These are phyloP conservation scores for Etia nguti DNA, from an alignment of 2,113 vertebrate species.

Conservation along the genomic window DNA sequence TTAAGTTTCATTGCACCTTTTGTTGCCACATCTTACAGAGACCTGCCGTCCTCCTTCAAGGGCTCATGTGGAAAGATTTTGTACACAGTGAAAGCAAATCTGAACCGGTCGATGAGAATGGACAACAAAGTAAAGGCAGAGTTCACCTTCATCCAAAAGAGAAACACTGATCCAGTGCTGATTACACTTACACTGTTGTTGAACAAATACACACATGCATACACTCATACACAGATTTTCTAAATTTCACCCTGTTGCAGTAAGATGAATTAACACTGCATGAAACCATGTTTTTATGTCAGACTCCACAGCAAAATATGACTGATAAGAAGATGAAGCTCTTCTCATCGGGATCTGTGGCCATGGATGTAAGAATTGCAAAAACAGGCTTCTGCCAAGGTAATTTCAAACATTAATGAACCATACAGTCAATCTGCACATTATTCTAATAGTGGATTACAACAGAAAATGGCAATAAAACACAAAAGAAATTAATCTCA, in stretches of 20 bases:
- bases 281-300: not conserved
- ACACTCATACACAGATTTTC: not conserved
- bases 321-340: slow-evolving; percentile 56
- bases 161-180: not conserved
- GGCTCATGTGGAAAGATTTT: slow-evolving; percentile 32
- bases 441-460: not conserved
- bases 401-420: not conserved
- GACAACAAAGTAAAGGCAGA: slow-evolving; percentile 38
- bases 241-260: not conserved
- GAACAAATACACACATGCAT: not conserved
- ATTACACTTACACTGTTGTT: not conserved
- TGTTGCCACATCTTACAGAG: slow-evolving; percentile 15
- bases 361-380: slow-evolving; percentile 43
- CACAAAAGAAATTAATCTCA: not conserved
- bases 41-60: slow-evolving; percentile 50
- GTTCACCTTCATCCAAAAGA: slow-evolving; percentile 30
- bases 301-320: slow-evolving; percentile 43
- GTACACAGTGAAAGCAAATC: slow-evolving; percentile 50
- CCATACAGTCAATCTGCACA: not conserved
- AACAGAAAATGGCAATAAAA: not conserved
- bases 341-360: slow-evolving; percentile 39
- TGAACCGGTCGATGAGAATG: slow-evolving; percentile 40
- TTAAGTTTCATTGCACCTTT: not conserved
- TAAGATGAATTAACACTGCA: not conserved
- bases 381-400: slow-evolving; percentile 40